Evolutionary conservation across 2,113 vertebrate species (phyloP), one percentile per base, ranked within the genome.

Genomic region (Suncus etruscus): DNA sequence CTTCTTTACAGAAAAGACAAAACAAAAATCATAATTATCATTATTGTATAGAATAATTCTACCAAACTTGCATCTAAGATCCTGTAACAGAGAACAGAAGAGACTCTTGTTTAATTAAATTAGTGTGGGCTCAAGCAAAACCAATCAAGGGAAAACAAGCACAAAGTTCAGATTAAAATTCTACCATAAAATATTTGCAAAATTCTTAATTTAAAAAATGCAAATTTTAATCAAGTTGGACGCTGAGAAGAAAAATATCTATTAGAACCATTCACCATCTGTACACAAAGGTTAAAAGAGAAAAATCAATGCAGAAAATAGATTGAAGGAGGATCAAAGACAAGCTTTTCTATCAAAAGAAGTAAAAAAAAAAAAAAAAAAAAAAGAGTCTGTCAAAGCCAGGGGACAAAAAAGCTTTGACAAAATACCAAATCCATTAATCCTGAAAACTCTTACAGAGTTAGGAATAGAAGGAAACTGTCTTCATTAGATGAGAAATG

Each of bases 401-500:
- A 39, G 39, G 39, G 39, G 39, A 12, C 47, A 73, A 32, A 66
- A 90, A 81, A 54, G 11, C 39, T 31, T 73, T 58, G 20, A 14
- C 48, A 68, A 83, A 83, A 92, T 73, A n/a, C 50, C 47, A 61
- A 79, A 51, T 8, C 10, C 3, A 8, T 8, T 54, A 47, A 74
- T 83, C 25, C 74, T 77, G 74, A 89, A 77, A 82, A 45, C 4
- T 77, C 31, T 76, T 45, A 65, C 24, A 22, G 22, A 61, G 58
- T 61, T 61, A 91, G 22, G 4, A 92, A 81, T 5, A 58, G 18
- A 89, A 66, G 54, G 11, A 82, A 69, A 84, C 48, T 51, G 81
- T 82, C 45, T 82, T 80, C 91, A 86, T 14, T 25, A 65, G 18
- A 4, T 54, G 25, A 89, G 48, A 94, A 47, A 77, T 58, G 72